These are phyloP conservation scores for Cephonodes hylas DNA, from an alignment of 2,888 invertebrate species.

Conservation along the genomic window DNA sequence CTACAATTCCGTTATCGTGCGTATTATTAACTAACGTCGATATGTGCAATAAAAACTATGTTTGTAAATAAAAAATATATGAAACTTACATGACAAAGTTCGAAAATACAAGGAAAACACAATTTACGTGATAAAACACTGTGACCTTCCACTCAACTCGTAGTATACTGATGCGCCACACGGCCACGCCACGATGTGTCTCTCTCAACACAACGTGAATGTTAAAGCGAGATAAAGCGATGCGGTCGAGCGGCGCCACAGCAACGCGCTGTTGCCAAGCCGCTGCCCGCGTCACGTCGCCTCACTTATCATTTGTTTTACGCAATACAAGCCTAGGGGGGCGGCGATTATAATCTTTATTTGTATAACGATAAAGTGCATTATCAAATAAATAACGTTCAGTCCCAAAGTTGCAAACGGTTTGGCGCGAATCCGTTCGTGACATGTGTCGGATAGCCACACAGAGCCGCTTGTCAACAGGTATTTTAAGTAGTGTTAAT, in stretches of 20 bases:
- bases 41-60: background rate
- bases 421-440: constrained; percentile 33
- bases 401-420: constrained; percentile 23
- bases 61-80: background rate
- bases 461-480: constrained; percentile 46
- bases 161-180: constrained; percentile 47
- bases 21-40: background rate
- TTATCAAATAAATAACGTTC: background rate
- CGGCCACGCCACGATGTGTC: constrained; percentile 28
- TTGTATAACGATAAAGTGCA: background rate
- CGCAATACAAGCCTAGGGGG: constrained; percentile 11
- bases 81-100: constrained; percentile 1
- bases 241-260: constrained; percentile 34
- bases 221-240: constrained; percentile 30
- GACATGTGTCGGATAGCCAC: constrained; percentile 32
- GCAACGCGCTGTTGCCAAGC: constrained; percentile 41
- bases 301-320: constrained; percentile 27
- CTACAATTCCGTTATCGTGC: background rate
- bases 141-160: constrained; percentile 41
- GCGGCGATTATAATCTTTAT: constrained; percentile 15
- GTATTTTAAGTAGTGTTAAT: constrained; percentile 42
- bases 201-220: constrained; percentile 19
- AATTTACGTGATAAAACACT: constrained; percentile 30
- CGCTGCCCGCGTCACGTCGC: constrained; percentile 28
- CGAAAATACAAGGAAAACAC: constrained; percentile 9